Evolutionary conservation across 1,140 invertebrate genomes (phyloP).

Genomic region (Campoletis sonorensis): DNA sequence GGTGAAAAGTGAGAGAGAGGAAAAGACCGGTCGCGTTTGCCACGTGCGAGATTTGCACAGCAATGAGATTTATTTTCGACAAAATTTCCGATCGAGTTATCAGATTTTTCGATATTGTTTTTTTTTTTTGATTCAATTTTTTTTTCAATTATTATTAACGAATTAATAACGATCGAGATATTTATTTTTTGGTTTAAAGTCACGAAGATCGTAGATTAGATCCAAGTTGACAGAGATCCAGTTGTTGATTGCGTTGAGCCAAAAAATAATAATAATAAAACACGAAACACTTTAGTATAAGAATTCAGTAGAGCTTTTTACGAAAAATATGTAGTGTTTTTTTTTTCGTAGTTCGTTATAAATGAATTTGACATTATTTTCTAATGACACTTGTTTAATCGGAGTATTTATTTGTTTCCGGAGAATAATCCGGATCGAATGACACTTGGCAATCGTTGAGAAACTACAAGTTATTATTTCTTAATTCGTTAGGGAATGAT

Average conservation of each 20-base stretch:
- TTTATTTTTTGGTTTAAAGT: slow-evolving; percentile 46
- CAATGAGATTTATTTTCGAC: too few species aligned
- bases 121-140: slow-evolving; percentile 1
- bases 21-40: slow-evolving; percentile 26
- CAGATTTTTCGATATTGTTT: neutral
- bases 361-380: neutral
- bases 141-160: too few species aligned
- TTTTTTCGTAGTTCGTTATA: neutral
- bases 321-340: neutral
- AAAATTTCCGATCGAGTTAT: neutral
- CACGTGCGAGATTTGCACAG: slow-evolving; percentile 52
- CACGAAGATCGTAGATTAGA: slow-evolving; percentile 37
- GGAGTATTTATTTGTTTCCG: neutral
- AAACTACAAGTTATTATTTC: neutral
- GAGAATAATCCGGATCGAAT: neutral
- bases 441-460: slow-evolving; percentile 69
- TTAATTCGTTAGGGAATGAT: neutral
- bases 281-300: slow-evolving; percentile 65
- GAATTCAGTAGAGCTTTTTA: neutral
- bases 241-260: slow-evolving; percentile 62
- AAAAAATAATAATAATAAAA: slow-evolving; percentile 59
- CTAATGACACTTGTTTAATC: neutral
- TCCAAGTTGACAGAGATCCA: slow-evolving; percentile 58
- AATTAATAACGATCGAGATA: slow-evolving; percentile 22
- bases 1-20: neutral